phyloP scores from a whole-genome alignment of 2,113 vertebrate genomes.

The Bagarius yarrelli region DNA sequence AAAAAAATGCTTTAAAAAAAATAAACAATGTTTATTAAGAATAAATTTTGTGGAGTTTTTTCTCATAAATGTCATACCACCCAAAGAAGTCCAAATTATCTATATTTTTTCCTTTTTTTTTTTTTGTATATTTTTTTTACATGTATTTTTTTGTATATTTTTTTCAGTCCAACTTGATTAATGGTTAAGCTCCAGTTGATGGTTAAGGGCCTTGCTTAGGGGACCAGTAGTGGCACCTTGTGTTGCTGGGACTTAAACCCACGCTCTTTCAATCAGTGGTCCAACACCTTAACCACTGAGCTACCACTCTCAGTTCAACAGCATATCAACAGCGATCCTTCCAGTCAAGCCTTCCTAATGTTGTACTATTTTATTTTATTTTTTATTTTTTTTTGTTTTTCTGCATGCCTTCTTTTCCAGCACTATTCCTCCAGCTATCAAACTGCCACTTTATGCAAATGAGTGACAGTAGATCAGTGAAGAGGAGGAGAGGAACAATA shows the following conservation, averaged over 20 bases:
- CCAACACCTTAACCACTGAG: neutral
- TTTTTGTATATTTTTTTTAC: neutral
- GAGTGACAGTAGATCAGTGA: conserved; percentile 43
- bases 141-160: too few species aligned
- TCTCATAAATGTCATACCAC: neutral
- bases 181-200: too few species aligned
- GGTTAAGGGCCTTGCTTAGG: too few species aligned
- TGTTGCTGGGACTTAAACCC: too few species aligned
- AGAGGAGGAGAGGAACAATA: conserved; percentile 48
- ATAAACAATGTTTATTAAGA: neutral
- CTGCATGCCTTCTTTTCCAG: conserved; percentile 1
- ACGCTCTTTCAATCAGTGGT: too few species aligned
- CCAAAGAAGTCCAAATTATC: neutral
- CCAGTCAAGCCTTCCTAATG: neutral
- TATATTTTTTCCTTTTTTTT: neutral
- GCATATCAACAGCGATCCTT: neutral
- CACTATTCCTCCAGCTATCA: conserved; percentile 24
- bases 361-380: conserved; percentile 10
- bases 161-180: too few species aligned
- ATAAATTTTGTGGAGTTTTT: neutral
- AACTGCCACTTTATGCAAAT: conserved; percentile 44
- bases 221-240: too few species aligned
- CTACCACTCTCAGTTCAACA: neutral
- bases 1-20: neutral
- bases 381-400: too few species aligned